Evolutionary conservation across 1,140 invertebrate genomes (phyloP).

Genomic region (Trachymyrmex cornetzi): DNA sequence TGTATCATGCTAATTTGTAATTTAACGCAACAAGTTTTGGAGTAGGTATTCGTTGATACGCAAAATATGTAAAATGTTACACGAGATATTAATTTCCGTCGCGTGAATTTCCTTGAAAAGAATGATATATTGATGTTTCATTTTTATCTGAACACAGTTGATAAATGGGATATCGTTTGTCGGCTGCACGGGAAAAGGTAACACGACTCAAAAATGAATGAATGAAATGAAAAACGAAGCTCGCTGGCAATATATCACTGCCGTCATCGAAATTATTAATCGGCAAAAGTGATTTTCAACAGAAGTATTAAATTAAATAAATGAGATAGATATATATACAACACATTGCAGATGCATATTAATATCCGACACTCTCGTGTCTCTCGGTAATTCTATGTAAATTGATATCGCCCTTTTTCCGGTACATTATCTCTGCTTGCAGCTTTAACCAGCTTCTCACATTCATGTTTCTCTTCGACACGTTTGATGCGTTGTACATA

Average conservation of each 20-base stretch:
- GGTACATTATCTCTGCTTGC: constrained; percentile 3
- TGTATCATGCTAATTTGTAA: background rate
- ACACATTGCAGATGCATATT: background rate
- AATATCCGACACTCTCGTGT: background rate
- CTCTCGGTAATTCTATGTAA: background rate
- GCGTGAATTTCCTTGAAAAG: constrained; percentile 11
- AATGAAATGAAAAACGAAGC: constrained; percentile 55
- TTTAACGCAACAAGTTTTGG: constrained; percentile 37
- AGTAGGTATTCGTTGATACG: background rate
- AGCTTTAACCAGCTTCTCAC: background rate
- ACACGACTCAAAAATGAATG: constrained; percentile 49
- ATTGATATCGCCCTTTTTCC: constrained; percentile 35
- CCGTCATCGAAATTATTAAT: constrained; percentile 36
- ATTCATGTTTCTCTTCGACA: background rate
- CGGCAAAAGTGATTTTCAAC: background rate
- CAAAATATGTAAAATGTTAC: constrained; percentile 46
- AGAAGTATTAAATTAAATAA: constrained; percentile 27
- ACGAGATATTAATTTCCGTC: constrained; percentile 46
- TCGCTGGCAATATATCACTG: constrained; percentile 2
- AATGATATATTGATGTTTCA: constrained; percentile 42
- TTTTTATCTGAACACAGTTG: constrained; percentile 17
- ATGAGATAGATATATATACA: background rate
- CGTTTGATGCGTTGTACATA: constrained; percentile 5
- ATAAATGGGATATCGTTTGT: constrained; percentile 58
- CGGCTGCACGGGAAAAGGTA: constrained; percentile 24